phyloP scores from a whole-genome alignment of 2,797 vertebrate species.

The Serranus cabrilla region DNA sequence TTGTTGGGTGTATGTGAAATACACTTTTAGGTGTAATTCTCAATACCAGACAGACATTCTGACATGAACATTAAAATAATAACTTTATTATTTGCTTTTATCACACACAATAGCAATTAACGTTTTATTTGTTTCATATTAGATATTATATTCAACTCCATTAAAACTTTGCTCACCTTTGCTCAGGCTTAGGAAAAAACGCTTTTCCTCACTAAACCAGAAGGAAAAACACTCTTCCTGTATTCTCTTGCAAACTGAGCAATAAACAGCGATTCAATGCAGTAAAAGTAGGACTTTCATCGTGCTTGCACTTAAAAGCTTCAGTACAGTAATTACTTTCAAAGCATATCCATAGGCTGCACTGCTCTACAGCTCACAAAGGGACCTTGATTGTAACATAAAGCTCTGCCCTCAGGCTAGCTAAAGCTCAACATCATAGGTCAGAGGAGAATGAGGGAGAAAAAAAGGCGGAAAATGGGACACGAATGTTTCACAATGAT shows the following conservation, averaged over 20 bases:
- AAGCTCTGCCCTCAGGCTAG: constrained; percentile 46
- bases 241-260: neutral
- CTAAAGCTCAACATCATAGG: constrained; percentile 42
- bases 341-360: constrained; percentile 36
- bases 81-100: neutral
- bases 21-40: neutral
- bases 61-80: neutral
- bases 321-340: constrained; percentile 31
- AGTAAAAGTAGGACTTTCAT: constrained; percentile 12
- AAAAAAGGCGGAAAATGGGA: constrained; percentile 33
- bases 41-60: neutral
- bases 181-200: neutral
- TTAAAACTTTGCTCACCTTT: neutral
- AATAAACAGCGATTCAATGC: constrained; percentile 5
- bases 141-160: neutral
- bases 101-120: neutral
- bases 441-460: constrained; percentile 21
- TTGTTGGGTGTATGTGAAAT: neutral
- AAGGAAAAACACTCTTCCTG: neutral
- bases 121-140: neutral
- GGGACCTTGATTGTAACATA: constrained; percentile 16
- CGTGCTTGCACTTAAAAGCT: constrained; percentile 38
- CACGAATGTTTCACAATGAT: constrained; percentile 6
- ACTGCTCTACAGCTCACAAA: constrained; percentile 12
- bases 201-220: neutral